Evolutionary conservation across 2,888 invertebrate genomes (phyloP).

Genomic region (Lissonota sp.): DNA sequence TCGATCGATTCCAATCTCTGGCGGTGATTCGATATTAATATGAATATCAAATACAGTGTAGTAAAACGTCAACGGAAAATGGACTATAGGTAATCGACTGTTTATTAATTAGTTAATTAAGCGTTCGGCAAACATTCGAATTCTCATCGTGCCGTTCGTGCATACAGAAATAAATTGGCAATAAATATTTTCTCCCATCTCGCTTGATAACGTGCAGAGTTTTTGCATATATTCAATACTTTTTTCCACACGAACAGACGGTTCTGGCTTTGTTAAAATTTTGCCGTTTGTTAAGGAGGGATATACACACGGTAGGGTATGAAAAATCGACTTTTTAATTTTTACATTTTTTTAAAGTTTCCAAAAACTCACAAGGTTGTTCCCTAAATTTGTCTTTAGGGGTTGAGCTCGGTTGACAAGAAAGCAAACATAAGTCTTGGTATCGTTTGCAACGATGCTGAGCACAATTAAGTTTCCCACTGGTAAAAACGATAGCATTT

Average conservation of each 20-base stretch:
- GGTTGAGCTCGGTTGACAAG: too few relatives aligned
- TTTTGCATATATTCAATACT: conserved; percentile 24
- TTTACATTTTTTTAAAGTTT: too few relatives aligned
- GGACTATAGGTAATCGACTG: conserved; percentile 12
- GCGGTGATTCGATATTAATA: not conserved
- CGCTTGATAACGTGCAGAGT: not conserved
- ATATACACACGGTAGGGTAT: too few relatives aligned
- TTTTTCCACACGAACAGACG: conserved; percentile 41
- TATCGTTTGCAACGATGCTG: too few relatives aligned
- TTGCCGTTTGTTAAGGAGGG: conserved; percentile 14
- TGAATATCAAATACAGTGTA: conserved; percentile 1
- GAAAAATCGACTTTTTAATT: too few relatives aligned
- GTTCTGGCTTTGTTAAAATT: not conserved
- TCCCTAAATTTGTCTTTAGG: too few relatives aligned
- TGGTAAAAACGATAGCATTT: too few relatives aligned
- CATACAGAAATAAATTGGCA: not conserved
- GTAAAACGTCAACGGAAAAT: too few relatives aligned
- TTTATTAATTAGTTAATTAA: conserved; percentile 57
- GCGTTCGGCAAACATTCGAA: conserved; percentile 37
- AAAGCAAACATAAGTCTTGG: too few relatives aligned
- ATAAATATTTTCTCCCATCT: not conserved
- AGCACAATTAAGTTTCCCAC: too few relatives aligned
- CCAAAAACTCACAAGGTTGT: too few relatives aligned
- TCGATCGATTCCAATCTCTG: too few relatives aligned
- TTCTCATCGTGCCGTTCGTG: not conserved